Conservation (phyloP, 1,140 invertebrate species). For the Drosophila insularis region DNA sequence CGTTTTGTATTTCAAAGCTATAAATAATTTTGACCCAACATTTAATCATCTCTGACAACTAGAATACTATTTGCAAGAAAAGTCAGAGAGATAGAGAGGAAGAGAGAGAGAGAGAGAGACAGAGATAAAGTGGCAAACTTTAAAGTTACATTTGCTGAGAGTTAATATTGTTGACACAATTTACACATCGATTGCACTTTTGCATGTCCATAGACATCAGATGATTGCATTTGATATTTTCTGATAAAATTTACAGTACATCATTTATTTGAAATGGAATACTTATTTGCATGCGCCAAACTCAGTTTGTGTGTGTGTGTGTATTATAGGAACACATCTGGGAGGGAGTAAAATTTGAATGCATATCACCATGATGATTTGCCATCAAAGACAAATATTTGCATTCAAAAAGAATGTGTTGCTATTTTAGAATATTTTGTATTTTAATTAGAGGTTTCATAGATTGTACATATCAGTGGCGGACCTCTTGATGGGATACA, state of each 20-base stretch:
- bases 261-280: constrained; percentile 11
- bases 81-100: no score
- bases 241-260: constrained; percentile 6
- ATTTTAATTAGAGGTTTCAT: constrained; percentile 7
- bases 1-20: neutral
- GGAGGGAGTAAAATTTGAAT: neutral
- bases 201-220: neutral
- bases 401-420: constrained; percentile 4
- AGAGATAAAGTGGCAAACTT: neutral
- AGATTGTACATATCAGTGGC: neutral
- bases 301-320: constrained; percentile 1
- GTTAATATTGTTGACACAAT: constrained; percentile 11
- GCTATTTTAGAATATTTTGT: constrained; percentile 2
- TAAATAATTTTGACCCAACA: neutral
- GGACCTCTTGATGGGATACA: neutral
- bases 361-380: neutral
- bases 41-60: neutral
- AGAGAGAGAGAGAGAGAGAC: no score
- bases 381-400: constrained; percentile 10
- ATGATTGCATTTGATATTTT: constrained; percentile 7
- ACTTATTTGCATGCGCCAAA: constrained; percentile 17
- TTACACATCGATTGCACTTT: constrained; percentile 12
- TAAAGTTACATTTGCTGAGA: constrained; percentile 4
- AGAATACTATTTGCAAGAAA: no score
- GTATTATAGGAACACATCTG: neutral